Percentiles rank a stretch among this genome's conserved stretches.
phyloP scores from a whole-genome alignment of 53 echinoderm and acorn worm species.

The Astropecten irregularis region DNA sequence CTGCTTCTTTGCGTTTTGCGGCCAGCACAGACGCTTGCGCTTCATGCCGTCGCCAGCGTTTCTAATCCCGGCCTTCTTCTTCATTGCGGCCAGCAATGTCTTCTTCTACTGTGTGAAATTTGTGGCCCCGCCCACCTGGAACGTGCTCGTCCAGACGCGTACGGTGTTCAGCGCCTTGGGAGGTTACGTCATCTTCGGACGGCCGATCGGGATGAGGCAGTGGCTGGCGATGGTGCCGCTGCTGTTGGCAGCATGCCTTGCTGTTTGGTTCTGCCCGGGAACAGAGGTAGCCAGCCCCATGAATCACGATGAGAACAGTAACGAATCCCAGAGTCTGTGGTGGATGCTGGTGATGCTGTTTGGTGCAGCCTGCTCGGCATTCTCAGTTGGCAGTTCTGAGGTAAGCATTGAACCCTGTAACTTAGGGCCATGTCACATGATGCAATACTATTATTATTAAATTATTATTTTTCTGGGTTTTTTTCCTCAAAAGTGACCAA shows the following conservation, averaged over 20 bases:
- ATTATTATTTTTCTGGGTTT: no score
- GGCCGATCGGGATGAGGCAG: background rate
- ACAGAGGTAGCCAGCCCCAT: background rate
- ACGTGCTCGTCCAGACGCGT: slow-evolving; percentile 36
- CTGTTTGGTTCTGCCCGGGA: slow-evolving; percentile 5
- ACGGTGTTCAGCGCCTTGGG: background rate
- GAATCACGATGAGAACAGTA: background rate
- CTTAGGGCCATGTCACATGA: no score
- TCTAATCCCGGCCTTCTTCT: slow-evolving; percentile 15
- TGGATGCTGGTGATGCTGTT: background rate
- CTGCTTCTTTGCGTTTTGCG: slow-evolving; percentile 1
- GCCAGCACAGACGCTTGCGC: background rate
- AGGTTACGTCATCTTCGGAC: slow-evolving; percentile 11
- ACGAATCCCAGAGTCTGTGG: background rate
- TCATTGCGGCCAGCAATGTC: slow-evolving; percentile 8
- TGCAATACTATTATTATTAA: no score
- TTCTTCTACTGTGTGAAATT: slow-evolving; percentile 33
- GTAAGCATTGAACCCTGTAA: no score
- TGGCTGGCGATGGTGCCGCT: slow-evolving; percentile 21
- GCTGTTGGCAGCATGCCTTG: background rate
- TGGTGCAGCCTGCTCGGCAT: slow-evolving; percentile 12
- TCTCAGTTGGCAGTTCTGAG: background rate
- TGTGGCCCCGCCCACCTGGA: slow-evolving; percentile 39
- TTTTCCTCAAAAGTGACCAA: no score
- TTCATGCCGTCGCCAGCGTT: slow-evolving; percentile 12